phyloP scores from a whole-genome alignment of 2,797 vertebrate genomes.

The Hippocampus kuda region DNA sequence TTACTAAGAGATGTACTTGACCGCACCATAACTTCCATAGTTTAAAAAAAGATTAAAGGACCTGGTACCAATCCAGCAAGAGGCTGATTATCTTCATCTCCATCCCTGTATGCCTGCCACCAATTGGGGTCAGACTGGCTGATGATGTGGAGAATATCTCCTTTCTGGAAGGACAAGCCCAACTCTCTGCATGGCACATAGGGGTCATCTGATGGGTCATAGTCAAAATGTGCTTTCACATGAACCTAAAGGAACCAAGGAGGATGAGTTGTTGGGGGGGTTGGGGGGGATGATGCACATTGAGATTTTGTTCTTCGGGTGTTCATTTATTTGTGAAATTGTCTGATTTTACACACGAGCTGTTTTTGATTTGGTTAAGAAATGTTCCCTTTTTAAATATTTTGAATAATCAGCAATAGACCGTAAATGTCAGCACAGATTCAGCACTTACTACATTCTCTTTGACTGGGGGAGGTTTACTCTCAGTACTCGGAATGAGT shows the following conservation, averaged over 20 bases:
- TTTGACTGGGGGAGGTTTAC: constrained; percentile 78
- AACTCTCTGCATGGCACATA: constrained; percentile 93
- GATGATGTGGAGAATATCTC: constrained; percentile 95
- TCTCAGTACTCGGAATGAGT: constrained; percentile 84
- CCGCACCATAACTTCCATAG: background rate
- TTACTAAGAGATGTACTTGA: background rate
- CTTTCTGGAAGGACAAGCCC: constrained; percentile 93
- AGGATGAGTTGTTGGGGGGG: background rate
- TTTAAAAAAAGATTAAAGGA: constrained; percentile 24
- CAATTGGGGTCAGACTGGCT: constrained; percentile 98
- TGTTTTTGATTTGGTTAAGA: background rate
- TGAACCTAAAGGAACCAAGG: constrained; percentile 70
- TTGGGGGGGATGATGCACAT: background rate
- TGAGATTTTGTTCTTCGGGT: background rate
- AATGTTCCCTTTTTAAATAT: background rate
- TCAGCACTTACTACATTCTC: constrained; percentile 84
- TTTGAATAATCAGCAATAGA: no score
- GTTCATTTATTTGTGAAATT: background rate
- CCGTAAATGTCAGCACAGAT: background rate
- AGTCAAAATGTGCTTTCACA: constrained; percentile 93
- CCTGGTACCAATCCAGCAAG: constrained; percentile 92
- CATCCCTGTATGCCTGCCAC: constrained; percentile 99
- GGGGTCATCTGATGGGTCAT: constrained; percentile 93
- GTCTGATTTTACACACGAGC: background rate
- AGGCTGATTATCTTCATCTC: constrained; percentile 95